These are phyloP conservation scores for Conomelus anceps DNA, from an alignment of 2,888 invertebrate species.

Conservation along the genomic window DNA sequence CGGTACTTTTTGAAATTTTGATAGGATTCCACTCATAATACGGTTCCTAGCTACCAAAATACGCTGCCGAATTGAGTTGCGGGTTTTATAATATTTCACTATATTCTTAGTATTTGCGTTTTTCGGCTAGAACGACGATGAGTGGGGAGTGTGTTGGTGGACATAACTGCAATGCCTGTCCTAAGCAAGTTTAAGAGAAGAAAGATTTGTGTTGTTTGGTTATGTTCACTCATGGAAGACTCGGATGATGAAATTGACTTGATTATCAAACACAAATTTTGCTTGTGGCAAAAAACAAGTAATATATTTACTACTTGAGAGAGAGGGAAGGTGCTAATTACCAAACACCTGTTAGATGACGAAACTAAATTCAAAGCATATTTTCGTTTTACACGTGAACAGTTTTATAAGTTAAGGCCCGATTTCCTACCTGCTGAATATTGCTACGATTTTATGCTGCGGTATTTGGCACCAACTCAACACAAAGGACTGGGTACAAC, in stretches of 20 bases:
- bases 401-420: neutral
- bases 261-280: conserved; percentile 7
- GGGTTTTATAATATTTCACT: neutral
- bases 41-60: conserved; percentile 14
- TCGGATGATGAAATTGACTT: conserved; percentile 4
- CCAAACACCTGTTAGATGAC: conserved; percentile 15
- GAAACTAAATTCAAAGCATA: conserved; percentile 13
- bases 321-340: conserved; percentile 12
- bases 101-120: neutral
- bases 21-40: too few relatives aligned
- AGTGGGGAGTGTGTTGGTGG: neutral
- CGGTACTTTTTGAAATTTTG: too few relatives aligned
- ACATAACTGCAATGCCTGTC: neutral
- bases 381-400: neutral
- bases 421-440: neutral
- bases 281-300: conserved; percentile 11
- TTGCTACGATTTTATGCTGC: too few relatives aligned
- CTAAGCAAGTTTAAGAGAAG: neutral
- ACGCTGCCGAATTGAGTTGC: conserved; percentile 5
- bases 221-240: conserved; percentile 6
- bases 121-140: neutral
- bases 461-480: too few relatives aligned
- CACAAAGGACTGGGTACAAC: too few relatives aligned
- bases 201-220: too few relatives aligned
- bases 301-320: conserved; percentile 14